Evolutionary conservation across 2,797 vertebrate species (phyloP).

Genomic region (Pangasius krempfi): DNA sequence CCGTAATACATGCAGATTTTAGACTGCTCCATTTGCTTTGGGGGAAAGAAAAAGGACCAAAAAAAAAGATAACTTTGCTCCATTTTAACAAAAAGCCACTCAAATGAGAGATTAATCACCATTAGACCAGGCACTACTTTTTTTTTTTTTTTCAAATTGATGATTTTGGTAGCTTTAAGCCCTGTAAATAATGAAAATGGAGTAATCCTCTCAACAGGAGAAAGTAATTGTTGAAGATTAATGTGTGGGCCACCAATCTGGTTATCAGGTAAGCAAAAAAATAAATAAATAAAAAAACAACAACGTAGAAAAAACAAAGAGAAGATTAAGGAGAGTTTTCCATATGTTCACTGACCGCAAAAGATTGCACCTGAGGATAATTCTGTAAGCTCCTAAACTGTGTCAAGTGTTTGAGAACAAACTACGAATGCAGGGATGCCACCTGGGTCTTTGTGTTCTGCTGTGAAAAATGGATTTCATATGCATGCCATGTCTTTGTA

Average conservation of each 20-base stretch:
- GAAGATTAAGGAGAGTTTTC: conserved; percentile 23
- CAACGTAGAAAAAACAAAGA: background rate
- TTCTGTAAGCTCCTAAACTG: background rate
- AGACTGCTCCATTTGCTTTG: conserved; percentile 59
- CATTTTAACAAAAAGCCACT: conserved; percentile 49
- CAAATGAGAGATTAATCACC: conserved; percentile 65
- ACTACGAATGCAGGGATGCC: conserved; percentile 1
- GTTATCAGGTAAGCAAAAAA: conserved; percentile 58
- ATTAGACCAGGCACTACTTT: conserved; percentile 64
- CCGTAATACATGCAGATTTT: conserved; percentile 43
- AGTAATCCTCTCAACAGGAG: conserved; percentile 63
- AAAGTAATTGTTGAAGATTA: conserved; percentile 65
- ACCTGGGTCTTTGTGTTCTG: conserved; percentile 20
- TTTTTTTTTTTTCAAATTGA: conserved; percentile 61
- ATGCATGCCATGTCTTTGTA: conserved; percentile 36
- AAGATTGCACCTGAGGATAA: background rate
- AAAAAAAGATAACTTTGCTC: conserved; percentile 38
- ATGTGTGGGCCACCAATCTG: conserved; percentile 65
- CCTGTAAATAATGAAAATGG: conserved; percentile 67
- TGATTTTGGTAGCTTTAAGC: conserved; percentile 64
- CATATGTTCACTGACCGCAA: conserved; percentile 2
- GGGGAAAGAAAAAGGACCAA: background rate
- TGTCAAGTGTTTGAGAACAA: conserved; percentile 20
- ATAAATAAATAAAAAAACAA: conserved; percentile 40
- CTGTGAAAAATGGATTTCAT: conserved; percentile 31